Evolutionary conservation across 2,113 vertebrate genomes (phyloP).

Genomic region (Cervus canadensis): DNA sequence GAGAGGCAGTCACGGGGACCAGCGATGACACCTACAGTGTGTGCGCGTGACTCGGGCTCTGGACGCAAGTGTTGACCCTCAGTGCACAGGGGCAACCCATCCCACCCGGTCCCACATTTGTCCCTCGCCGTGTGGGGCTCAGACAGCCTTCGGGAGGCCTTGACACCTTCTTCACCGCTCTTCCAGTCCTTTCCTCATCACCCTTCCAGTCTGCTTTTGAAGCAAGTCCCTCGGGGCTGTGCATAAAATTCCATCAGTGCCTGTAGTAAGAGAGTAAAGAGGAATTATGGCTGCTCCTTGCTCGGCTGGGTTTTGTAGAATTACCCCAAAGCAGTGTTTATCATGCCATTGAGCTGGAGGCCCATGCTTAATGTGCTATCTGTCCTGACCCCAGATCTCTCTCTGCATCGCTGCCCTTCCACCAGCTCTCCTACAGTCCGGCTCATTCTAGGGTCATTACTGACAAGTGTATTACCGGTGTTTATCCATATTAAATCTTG

Average conservation of each 20-base stretch:
- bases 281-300: conserved; percentile 60
- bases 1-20: neutral
- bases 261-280: conserved; percentile 47
- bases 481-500: conserved; percentile 73
- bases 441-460: conserved; percentile 51
- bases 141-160: neutral
- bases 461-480: conserved; percentile 65
- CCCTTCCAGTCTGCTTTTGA: neutral
- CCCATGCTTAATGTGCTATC: conserved; percentile 64
- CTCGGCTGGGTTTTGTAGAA: conserved; percentile 64
- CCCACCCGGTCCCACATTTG: neutral
- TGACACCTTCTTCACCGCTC: neutral
- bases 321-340: conserved; percentile 70
- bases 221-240: conserved; percentile 9
- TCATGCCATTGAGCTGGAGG: conserved; percentile 53
- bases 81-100: no score
- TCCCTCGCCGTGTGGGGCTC: neutral
- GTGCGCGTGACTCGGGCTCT: no score
- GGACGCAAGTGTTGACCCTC: neutral
- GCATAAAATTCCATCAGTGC: conserved; percentile 37
- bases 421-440: neutral
- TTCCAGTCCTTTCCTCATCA: neutral
- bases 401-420: conserved; percentile 54
- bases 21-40: fast-evolving
- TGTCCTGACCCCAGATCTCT: conserved; percentile 62